Evolutionary conservation across 2,113 vertebrate genomes (phyloP).

Genomic region (Cinclus cinclus): DNA sequence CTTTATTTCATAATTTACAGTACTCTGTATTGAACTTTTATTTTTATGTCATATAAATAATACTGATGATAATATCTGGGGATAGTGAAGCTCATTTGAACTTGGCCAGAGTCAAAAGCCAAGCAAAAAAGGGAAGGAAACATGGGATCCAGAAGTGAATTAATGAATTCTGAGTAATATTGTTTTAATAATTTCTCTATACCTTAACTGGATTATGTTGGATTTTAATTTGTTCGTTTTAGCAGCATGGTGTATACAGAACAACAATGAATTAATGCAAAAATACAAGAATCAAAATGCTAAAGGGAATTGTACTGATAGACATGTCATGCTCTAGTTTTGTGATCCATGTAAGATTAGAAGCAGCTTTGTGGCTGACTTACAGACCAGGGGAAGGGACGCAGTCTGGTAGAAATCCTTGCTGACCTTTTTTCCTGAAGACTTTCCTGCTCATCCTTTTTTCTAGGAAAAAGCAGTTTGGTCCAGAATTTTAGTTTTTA

Average conservation of each 20-base stretch:
- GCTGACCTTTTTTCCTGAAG: background rate
- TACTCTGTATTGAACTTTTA: background rate
- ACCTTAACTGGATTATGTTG: background rate
- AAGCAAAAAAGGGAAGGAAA: background rate
- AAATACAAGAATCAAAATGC: background rate
- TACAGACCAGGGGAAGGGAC: background rate
- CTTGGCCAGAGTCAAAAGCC: background rate
- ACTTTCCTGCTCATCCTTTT: background rate
- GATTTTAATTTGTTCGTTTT: conserved; percentile 19
- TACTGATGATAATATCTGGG: background rate
- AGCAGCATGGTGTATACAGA: background rate
- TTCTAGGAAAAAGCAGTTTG: background rate
- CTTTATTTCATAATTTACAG: background rate
- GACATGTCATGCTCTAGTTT: background rate
- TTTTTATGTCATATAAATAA: background rate
- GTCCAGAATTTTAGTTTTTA: background rate
- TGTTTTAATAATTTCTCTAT: background rate
- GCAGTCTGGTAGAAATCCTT: background rate
- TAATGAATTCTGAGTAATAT: background rate
- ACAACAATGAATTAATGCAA: background rate
- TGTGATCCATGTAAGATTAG: background rate
- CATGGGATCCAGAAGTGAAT: background rate
- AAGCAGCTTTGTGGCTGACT: background rate
- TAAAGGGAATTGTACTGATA: background rate
- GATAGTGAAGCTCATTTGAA: background rate